Evolutionary conservation across 1,140 invertebrate genomes (phyloP).

Genomic region (Sitobion miscanthi): DNA sequence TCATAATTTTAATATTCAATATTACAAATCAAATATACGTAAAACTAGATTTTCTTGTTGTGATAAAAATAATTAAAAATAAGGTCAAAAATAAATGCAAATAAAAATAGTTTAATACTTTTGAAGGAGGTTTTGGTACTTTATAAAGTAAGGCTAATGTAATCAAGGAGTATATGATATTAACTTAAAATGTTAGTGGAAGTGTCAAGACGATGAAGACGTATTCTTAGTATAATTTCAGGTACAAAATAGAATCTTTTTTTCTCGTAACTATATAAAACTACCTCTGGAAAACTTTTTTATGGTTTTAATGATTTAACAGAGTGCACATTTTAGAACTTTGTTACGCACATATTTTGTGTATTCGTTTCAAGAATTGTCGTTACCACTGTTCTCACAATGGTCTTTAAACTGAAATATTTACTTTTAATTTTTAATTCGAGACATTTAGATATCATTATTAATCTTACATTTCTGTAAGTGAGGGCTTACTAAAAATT

Average conservation of each 20-base stretch:
- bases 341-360: neutral
- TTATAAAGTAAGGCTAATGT: neutral
- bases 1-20: no score
- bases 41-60: neutral
- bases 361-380: neutral
- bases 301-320: neutral
- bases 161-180: neutral
- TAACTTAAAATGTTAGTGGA: neutral
- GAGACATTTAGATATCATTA: neutral
- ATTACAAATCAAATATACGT: no score
- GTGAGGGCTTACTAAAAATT: neutral
- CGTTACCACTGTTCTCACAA: neutral
- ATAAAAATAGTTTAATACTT: neutral
- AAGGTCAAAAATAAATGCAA: neutral
- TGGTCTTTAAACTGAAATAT: neutral
- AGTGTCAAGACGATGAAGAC: neutral
- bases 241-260: neutral
- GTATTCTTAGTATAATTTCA: neutral
- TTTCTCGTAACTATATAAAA: neutral
- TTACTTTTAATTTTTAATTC: neutral
- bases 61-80: neutral
- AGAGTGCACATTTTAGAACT: neutral
- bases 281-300: neutral
- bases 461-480: neutral
- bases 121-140: neutral